Conservation (phyloP, 2,888 invertebrate species). For the Cephus spinipes region DNA sequence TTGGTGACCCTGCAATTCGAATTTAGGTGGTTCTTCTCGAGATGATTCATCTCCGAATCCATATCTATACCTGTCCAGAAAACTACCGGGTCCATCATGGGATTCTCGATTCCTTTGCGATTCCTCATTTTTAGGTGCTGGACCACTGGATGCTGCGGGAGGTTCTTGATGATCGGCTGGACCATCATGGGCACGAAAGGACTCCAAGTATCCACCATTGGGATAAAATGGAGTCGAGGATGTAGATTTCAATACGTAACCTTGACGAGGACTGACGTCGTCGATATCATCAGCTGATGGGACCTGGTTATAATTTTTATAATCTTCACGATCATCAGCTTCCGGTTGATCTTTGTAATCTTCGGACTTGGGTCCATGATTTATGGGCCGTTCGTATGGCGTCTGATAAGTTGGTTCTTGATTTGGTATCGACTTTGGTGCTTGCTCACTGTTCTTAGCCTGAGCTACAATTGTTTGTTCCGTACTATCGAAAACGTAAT, state of each 20-base stretch:
- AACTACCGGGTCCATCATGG: background rate
- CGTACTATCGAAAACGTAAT: slow-evolving; percentile 48
- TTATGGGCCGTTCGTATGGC: background rate
- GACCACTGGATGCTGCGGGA: background rate
- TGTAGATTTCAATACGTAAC: background rate
- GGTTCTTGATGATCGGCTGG: background rate
- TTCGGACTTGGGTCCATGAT: background rate
- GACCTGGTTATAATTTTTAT: background rate
- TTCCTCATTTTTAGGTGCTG: background rate
- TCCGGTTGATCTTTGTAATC: background rate
- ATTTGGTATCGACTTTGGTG: background rate
- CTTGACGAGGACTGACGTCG: background rate
- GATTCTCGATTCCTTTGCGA: background rate
- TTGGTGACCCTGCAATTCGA: background rate
- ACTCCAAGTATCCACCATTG: background rate
- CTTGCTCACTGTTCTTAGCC: slow-evolving; percentile 4
- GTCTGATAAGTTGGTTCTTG: background rate
- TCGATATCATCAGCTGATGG: background rate
- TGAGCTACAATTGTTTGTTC: slow-evolving; percentile 35
- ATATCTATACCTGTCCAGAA: background rate
- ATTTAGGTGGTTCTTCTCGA: background rate
- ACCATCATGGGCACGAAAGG: background rate
- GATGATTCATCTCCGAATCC: background rate
- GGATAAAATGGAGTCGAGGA: background rate
- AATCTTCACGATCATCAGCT: background rate